phyloP scores from a whole-genome alignment of 2,888 invertebrate genomes.

The Agapostemon virescens region DNA sequence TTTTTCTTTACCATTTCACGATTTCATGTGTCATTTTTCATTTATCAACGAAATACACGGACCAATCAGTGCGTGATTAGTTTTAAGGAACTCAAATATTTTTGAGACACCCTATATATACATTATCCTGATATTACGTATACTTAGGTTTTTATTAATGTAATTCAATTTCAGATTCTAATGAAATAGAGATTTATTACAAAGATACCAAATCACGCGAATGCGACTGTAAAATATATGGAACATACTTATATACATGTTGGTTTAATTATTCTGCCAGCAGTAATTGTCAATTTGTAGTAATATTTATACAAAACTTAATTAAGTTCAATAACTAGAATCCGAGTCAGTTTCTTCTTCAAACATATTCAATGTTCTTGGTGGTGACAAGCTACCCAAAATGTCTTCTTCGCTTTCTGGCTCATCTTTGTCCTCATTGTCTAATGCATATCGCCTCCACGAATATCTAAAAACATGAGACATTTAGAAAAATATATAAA shows the following conservation, averaged over 20 bases:
- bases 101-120: too few relatives aligned
- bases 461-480: constrained; percentile 69
- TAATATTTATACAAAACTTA: not conserved
- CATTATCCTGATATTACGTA: too few relatives aligned
- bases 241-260: constrained; percentile 25
- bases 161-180: not conserved
- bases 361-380: constrained; percentile 62
- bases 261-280: not conserved
- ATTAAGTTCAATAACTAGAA: constrained; percentile 54
- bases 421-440: constrained; percentile 66
- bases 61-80: too few relatives aligned
- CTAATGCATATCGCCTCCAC: constrained; percentile 77
- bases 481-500: not conserved
- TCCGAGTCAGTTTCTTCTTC: constrained; percentile 74
- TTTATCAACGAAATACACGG: too few relatives aligned
- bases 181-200: not conserved
- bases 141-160: not conserved
- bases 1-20: too few relatives aligned
- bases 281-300: not conserved
- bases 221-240: not conserved
- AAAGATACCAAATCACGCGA: not conserved
- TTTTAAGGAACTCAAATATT: too few relatives aligned
- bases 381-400: constrained; percentile 60
- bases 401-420: constrained; percentile 78
- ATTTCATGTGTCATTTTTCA: too few relatives aligned